Conservation (phyloP, 2,797 vertebrate genomes). For the Anabas testudineus region DNA sequence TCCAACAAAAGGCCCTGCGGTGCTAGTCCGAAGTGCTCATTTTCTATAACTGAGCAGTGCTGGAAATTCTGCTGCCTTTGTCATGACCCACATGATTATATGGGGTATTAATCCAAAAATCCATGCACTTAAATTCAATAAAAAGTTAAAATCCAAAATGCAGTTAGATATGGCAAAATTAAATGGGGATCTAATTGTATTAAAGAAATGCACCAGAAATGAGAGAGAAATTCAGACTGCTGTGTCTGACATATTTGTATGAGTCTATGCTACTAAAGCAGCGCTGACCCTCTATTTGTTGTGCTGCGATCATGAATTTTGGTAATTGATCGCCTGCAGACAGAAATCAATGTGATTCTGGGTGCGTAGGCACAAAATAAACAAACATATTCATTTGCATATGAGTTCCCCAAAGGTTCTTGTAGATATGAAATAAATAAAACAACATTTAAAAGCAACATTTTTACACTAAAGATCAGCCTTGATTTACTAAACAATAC, state of each 20-base stretch:
- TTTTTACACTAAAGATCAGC: slow-evolving; percentile 23
- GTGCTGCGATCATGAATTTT: slow-evolving; percentile 39
- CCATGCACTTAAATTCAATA: background rate
- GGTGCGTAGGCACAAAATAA: slow-evolving; percentile 49
- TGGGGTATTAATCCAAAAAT: background rate
- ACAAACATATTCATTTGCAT: slow-evolving; percentile 59
- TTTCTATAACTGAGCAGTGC: slow-evolving; percentile 13
- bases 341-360: slow-evolving; percentile 58
- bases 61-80: slow-evolving; percentile 18
- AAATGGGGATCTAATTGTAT: background rate
- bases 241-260: background rate
- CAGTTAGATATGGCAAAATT: background rate
- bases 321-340: slow-evolving; percentile 65
- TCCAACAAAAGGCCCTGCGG: slow-evolving; percentile 44
- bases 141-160: background rate
- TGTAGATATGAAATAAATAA: slow-evolving; percentile 48
- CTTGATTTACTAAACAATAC: slow-evolving; percentile 42
- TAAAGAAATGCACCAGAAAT: background rate
- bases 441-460: slow-evolving; percentile 41
- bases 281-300: slow-evolving; percentile 22
- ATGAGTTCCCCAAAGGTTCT: slow-evolving; percentile 26
- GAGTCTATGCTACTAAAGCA: slow-evolving; percentile 8
- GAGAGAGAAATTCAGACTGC: background rate
- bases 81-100: slow-evolving; percentile 1
- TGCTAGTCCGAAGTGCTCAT: slow-evolving; percentile 39